Base-by-base conservation (phyloP, 1,140 invertebrate genomes). In the Drosophila willistoni region DNA sequence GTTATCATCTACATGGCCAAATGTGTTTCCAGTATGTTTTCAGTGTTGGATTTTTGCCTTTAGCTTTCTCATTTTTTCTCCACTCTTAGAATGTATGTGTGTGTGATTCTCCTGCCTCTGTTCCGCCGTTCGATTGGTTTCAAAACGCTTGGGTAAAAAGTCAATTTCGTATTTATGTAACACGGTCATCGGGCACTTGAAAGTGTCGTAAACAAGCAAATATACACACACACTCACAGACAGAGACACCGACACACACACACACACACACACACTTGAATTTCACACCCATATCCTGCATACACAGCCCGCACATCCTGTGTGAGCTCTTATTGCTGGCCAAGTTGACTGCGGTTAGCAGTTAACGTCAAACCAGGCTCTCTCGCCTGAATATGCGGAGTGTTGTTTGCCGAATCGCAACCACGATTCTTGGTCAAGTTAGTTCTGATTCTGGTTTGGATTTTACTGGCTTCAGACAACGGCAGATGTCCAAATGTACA, bases 121-220 rank as follows among this genome's bases (percentile, higher is more conserved):
- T 51, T n/a, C 44, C 63, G 34, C 14, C 61, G 87, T 87, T 87
- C 79, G 84, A 83, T 87, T 77, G 69, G 79, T 77, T 71, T 68
- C 54, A 54, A 59, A 65, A 56, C 62, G 59, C 62, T 64, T 73
- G 72, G 63, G 79, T 77, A 83, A 59, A 83, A 87, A 86, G 83
- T 79, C 83, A 86, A 86, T 86, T 87, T 81, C 59, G 83, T 83
- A 87, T 86, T 86, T 86, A 86, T 86, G 84, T 79, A 82, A 66
- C 83, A 82, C 76, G 83, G 83, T 79, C 83, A 83, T 73, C 79
- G 68, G 79, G 69, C 83, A 83, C 70, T 86, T 83, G 79, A 59
- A 83, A 73, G 74, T 44, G 65, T 76, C 76, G 86, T 86, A 86
- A 86, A 86, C 83, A 83, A 87, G 83, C 57, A 79, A 61, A 41